Percentiles rank a stretch among this genome's conserved stretches.
phyloP scores from a whole-genome alignment of 2,113 vertebrate genomes.

The Ovis canadensis region DNA sequence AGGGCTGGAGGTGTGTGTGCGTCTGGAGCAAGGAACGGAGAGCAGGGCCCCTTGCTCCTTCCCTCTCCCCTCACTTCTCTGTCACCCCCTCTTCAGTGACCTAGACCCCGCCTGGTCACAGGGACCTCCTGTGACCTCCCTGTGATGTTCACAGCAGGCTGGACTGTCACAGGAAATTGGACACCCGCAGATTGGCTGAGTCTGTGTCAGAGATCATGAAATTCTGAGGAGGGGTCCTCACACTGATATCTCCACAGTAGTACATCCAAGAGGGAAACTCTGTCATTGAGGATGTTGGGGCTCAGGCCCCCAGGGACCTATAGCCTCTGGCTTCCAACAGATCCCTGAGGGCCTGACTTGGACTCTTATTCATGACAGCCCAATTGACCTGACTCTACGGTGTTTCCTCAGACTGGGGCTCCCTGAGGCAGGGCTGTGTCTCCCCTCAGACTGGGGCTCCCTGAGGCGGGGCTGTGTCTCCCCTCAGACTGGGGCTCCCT shows the following conservation, averaged over 20 bases:
- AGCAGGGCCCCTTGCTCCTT: too few species aligned
- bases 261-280: background rate
- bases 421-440: background rate
- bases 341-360: background rate
- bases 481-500: background rate
- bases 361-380: background rate
- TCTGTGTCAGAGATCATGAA: slow-evolving; percentile 93
- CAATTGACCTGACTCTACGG: too few species aligned
- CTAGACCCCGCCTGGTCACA: background rate
- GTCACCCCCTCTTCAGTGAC: background rate
- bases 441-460: background rate
- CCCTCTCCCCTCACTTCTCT: background rate
- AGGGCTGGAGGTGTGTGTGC: slow-evolving; percentile 75
- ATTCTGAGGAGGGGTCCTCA: slow-evolving; percentile 87
- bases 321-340: slow-evolving; percentile 62
- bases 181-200: slow-evolving; percentile 88
- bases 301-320: slow-evolving; percentile 79
- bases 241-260: slow-evolving; percentile 58
- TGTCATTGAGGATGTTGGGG: slow-evolving; percentile 65
- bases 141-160: slow-evolving; percentile 83
- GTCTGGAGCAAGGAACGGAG: background rate
- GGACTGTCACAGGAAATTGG: slow-evolving; percentile 85
- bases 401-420: background rate
- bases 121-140: background rate
- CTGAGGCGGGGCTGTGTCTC: too few species aligned